Base-by-base conservation (phyloP, 1,140 invertebrate species). In the Nixonia krombeini region DNA sequence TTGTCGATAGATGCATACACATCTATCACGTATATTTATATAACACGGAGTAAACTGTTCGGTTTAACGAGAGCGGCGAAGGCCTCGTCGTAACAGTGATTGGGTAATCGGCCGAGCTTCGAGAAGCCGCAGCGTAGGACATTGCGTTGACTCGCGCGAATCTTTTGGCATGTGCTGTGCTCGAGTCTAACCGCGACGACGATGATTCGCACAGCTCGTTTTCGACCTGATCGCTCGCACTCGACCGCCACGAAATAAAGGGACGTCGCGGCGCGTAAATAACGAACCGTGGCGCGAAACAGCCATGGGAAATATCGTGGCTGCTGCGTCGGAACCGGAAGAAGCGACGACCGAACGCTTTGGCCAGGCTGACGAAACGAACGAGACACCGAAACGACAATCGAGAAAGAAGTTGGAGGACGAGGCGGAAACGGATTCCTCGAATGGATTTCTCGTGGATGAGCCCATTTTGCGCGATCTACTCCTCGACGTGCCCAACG, bases 141-240 rank as follows among this genome's bases (percentile, higher is more conserved):
- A 51, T 51, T 50, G 58, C 45, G 51, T 25, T 29, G 8, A 53
- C 44, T 53, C 29, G 21, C 33, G 46, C 55, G 49, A 47, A 55
- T 50, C 50, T 67, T 67, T 67, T 56, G 64, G 51, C 56, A 58
- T 59, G 64, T 61, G 45, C 47, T 47, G 26, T 47, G 57, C 49
- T 66, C 53, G 25, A 12, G 37, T 46, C 53, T 41, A 16, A 13
- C 26, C 6, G 35, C 15, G 17, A 35, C 18, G 6, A 10, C 33
- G 42, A 58, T 65, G 46, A 64, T 40, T 63, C 26, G 2, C 9
- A 9, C 23, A 3, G 15, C 10, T 4, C 49, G 16, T 18, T 25
- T 45, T 55, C 23, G 18, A 44, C n/a, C n/a, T n/a, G n/a, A n/a
- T n/a, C 13, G 26, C 16, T 59, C 21, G 50, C 25, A 47, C 41